Percentiles rank a stretch among this genome's conserved stretches.
Conservation (phyloP, 2,113 vertebrate species). For the Macaca fascicularis region DNA sequence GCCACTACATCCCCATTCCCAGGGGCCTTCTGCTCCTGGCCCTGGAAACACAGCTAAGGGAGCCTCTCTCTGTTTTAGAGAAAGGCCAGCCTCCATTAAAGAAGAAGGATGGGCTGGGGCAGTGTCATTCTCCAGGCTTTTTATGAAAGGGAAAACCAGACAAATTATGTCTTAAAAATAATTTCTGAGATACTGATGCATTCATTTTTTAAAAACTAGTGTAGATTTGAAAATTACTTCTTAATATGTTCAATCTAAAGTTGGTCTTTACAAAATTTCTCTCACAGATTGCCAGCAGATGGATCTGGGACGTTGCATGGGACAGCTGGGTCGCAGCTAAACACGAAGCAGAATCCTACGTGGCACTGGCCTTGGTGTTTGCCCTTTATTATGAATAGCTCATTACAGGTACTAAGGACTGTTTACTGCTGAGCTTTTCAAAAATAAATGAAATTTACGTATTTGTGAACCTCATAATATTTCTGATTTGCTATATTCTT, state of each 20-base stretch:
- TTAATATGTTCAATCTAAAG: neutral
- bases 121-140: neutral
- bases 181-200: neutral
- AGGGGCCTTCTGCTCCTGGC: neutral
- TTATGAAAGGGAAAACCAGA: neutral
- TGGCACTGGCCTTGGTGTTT: conserved; percentile 81
- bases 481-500: neutral
- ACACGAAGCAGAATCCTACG: conserved; percentile 79
- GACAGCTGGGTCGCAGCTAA: conserved; percentile 83
- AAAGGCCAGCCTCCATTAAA: neutral
- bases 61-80: neutral
- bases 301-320: conserved; percentile 83
- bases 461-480: neutral
- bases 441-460: neutral
- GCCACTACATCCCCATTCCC: accelerated
- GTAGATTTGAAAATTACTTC: neutral
- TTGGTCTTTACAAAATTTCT: conserved; percentile 42
- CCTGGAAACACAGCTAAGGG: neutral
- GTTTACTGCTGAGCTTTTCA: neutral
- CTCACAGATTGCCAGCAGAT: conserved; percentile 84
- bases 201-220: neutral
- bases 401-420: accelerated
- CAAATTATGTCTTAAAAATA: neutral
- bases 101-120: neutral
- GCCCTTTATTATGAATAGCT: conserved; percentile 83